Conservation (phyloP, 2,113 vertebrate species). For the Athene cunicularia region DNA sequence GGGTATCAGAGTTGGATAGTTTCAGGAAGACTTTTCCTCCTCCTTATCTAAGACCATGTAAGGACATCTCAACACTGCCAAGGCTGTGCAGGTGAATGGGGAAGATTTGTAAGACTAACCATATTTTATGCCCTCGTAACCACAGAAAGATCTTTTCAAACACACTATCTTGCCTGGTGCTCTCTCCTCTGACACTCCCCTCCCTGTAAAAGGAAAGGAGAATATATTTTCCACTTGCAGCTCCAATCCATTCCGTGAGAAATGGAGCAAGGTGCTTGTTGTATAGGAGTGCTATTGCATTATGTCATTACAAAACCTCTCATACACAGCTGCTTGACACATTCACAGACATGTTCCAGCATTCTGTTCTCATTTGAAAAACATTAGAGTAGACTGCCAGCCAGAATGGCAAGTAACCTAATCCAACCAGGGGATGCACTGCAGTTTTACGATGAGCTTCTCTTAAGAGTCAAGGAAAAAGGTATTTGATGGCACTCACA, state of each 20-base stretch:
- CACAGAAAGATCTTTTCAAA: not conserved
- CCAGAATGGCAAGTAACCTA: not conserved
- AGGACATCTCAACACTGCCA: not conserved
- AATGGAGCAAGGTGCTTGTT: not conserved
- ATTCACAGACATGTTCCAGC: not conserved
- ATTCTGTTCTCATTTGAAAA: constrained; percentile 29
- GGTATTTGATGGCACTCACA: not conserved
- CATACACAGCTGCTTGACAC: constrained; percentile 19
- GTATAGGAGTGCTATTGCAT: not conserved
- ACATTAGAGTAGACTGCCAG: not conserved
- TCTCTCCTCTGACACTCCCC: not conserved
- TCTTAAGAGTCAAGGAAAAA: not conserved
- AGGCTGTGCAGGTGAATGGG: not conserved
- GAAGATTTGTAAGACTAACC: not conserved
- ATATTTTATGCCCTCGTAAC: not conserved
- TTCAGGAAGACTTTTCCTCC: not conserved
- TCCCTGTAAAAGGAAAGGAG: not conserved
- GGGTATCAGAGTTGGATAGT: not conserved
- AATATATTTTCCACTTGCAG: not conserved
- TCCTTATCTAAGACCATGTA: not conserved
- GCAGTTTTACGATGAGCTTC: not conserved
- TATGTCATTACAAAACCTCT: not conserved
- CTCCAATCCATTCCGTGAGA: not conserved
- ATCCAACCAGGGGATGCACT: not conserved
- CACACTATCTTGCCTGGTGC: not conserved